Evolutionary conservation across 2,113 vertebrate genomes (phyloP).

Genomic region (Ondatra zibethicus): DNA sequence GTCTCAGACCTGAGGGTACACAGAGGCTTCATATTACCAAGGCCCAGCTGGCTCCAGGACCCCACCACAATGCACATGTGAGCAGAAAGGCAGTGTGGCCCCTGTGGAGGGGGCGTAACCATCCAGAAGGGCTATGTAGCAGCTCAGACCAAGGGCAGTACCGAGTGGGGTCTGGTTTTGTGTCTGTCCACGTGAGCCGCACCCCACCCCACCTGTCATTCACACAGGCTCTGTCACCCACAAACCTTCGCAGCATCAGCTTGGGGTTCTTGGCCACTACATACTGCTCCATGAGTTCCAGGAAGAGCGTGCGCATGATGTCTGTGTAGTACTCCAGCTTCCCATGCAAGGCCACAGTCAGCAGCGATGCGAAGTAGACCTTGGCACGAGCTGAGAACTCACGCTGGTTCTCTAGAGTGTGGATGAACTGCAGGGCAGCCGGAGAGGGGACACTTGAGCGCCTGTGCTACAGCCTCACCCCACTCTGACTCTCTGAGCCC

Average conservation of each 20-base stretch:
- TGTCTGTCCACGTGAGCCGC: too few relatives aligned
- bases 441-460: not conserved
- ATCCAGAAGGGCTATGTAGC: not conserved
- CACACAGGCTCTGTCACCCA: not conserved
- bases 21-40: not conserved
- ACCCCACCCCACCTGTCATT: not conserved
- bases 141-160: not conserved
- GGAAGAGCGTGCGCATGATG: conserved; percentile 96
- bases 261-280: conserved; percentile 98
- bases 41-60: not conserved
- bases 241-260: conserved; percentile 96
- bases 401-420: conserved; percentile 93
- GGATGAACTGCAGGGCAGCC: conserved; percentile 91
- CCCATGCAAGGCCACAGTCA: conserved; percentile 97
- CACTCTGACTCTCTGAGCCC: accelerated
- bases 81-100: not conserved
- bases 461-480: accelerated
- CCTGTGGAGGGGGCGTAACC: accelerated
- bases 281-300: conserved; percentile 97
- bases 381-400: conserved; percentile 96
- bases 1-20: conserved; percentile 93
- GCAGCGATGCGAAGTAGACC: conserved; percentile 95
- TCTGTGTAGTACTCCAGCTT: conserved; percentile 98
- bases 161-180: not conserved
- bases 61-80: accelerated